These are phyloP conservation scores for Proteles cristata DNA, from an alignment of 2,113 vertebrate species.

Conservation along the genomic window DNA sequence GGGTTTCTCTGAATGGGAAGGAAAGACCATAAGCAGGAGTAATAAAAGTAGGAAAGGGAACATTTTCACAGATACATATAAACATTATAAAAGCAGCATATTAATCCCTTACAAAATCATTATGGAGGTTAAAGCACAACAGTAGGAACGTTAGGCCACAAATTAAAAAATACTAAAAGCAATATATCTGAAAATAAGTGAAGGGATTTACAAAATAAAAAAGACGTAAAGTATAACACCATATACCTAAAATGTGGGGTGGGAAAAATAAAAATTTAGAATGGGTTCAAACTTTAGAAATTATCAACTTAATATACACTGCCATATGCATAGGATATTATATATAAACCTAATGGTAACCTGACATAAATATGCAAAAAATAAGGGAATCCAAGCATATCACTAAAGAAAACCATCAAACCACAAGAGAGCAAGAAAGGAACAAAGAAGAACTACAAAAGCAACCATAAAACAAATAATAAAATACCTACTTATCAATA, in stretches of 20 bases:
- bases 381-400: background rate
- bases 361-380: background rate
- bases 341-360: background rate
- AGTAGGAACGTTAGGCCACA: background rate
- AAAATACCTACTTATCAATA: background rate
- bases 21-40: background rate
- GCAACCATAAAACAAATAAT: background rate
- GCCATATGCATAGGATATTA: background rate
- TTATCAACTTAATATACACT: background rate
- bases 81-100: background rate
- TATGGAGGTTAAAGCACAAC: background rate
- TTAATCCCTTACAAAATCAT: background rate
- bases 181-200: background rate
- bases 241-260: background rate
- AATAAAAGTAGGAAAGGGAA: background rate
- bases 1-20: background rate
- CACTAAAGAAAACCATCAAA: background rate
- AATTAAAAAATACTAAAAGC: background rate
- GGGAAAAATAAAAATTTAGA: background rate
- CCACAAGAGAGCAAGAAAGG: background rate
- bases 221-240: background rate
- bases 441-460: background rate
- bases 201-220: background rate
- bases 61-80: background rate
- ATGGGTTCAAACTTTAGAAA: background rate